A percentile compares a stretch with the other conserved stretches of the same genome.
These are phyloP conservation scores for Atherix ibis DNA, from an alignment of 2,888 invertebrate species.

Conservation along the genomic window DNA sequence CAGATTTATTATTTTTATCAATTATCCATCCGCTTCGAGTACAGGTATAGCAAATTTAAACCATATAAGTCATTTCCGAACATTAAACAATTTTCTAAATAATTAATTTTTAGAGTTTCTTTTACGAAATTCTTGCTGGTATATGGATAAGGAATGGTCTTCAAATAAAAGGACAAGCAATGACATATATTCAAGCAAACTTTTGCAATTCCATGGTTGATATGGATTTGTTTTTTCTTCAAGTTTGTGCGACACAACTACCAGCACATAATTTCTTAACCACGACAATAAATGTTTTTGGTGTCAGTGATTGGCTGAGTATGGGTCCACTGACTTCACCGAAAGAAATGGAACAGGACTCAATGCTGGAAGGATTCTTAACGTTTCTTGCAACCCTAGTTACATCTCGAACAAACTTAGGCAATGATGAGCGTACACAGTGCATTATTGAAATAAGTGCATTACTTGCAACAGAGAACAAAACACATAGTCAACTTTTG, in stretches of 20 bases:
- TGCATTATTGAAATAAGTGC: constrained; percentile 86
- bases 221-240: constrained; percentile 87
- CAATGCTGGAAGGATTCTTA: constrained; percentile 86
- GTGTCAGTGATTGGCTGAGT: constrained; percentile 73
- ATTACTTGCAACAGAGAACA: constrained; percentile 80
- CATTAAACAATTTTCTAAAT: not conserved
- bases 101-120: constrained; percentile 56
- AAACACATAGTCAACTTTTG: constrained; percentile 88
- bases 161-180: constrained; percentile 96
- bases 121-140: constrained; percentile 86
- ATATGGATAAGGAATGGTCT: constrained; percentile 95
- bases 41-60: constrained; percentile 44
- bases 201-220: constrained; percentile 99
- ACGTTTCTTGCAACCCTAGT: constrained; percentile 81
- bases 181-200: constrained; percentile 97
- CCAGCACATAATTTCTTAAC: constrained; percentile 73
- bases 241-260: constrained; percentile 80
- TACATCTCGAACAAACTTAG: constrained; percentile 68
- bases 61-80: not conserved
- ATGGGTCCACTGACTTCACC: constrained; percentile 51
- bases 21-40: constrained; percentile 85
- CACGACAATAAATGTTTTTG: constrained; percentile 83
- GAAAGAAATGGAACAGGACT: constrained; percentile 68
- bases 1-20: constrained; percentile 60
- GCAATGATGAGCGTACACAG: constrained; percentile 46